phyloP scores from a whole-genome alignment of 2,797 vertebrate genomes.

The Fratercula arctica region DNA sequence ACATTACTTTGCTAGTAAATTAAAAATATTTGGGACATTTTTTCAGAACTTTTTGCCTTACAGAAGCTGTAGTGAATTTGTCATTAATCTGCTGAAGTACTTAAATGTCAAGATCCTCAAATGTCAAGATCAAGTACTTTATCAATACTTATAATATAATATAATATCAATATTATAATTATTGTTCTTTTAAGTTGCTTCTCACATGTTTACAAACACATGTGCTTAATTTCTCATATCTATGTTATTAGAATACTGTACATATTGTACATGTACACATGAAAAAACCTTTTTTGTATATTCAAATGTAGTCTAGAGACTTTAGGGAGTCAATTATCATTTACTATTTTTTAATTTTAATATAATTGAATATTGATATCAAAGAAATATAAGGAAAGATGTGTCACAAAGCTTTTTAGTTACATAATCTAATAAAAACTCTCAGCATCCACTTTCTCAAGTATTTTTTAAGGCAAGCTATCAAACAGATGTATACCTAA shows the following conservation, averaged over 20 bases:
- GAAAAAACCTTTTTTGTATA: neutral
- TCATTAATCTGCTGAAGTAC: neutral
- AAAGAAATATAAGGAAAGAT: neutral
- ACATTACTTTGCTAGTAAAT: neutral
- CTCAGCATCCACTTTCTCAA: neutral
- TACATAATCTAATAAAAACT: neutral
- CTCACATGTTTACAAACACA: neutral
- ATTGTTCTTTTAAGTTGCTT: conserved; percentile 16
- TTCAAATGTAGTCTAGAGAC: neutral
- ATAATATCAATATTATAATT: neutral
- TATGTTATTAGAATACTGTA: neutral
- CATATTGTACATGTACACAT: neutral
- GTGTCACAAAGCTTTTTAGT: neutral
- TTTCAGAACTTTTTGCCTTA: neutral
- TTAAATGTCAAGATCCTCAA: conserved; percentile 31
- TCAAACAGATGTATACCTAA: neutral
- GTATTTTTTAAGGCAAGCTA: neutral
- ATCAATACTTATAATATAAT: neutral
- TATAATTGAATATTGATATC: neutral
- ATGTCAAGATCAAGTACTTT: neutral
- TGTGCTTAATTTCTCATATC: neutral
- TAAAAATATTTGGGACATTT: neutral
- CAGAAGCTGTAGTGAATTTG: neutral
- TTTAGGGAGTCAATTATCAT: neutral
- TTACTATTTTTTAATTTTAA: neutral